These are phyloP conservation scores for Agrotis clavis DNA, from an alignment of 2,888 invertebrate genomes.

Conservation along the genomic window DNA sequence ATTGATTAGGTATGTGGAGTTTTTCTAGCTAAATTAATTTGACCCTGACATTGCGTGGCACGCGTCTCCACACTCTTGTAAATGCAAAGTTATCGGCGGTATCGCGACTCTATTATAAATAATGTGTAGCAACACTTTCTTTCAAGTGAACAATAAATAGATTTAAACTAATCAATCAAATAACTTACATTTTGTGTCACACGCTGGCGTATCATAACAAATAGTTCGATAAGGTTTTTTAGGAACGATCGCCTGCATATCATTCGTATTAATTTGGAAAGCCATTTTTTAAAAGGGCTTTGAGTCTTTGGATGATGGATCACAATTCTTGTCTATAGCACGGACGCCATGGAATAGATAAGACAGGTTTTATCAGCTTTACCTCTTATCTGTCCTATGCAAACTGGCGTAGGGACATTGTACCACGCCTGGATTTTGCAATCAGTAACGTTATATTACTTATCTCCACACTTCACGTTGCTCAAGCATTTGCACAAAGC, in stretches of 20 bases:
- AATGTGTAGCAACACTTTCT: neutral
- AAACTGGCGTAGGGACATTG: neutral
- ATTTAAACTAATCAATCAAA: constrained; percentile 25
- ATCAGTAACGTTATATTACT: neutral
- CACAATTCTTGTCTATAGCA: no score
- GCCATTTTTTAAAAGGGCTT: neutral
- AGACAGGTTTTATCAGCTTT: no score
- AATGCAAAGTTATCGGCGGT: neutral
- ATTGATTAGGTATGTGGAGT: no score
- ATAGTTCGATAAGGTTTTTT: constrained; percentile 5
- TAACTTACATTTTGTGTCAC: neutral
- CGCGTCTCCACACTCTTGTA: neutral
- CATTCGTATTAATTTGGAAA: neutral
- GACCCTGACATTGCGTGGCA: neutral
- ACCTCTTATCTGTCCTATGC: no score
- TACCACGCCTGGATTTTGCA: neutral
- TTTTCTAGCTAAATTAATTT: neutral
- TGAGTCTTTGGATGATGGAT: neutral
- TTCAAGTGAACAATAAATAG: constrained; percentile 1
- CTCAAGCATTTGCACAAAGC: neutral
- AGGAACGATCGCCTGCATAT: neutral
- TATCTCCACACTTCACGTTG: neutral
- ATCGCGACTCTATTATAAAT: neutral
- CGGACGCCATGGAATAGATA: no score
- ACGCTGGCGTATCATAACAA: neutral